Conservation (phyloP, 2,888 invertebrate species). For the Daptonema setosum region DNA sequence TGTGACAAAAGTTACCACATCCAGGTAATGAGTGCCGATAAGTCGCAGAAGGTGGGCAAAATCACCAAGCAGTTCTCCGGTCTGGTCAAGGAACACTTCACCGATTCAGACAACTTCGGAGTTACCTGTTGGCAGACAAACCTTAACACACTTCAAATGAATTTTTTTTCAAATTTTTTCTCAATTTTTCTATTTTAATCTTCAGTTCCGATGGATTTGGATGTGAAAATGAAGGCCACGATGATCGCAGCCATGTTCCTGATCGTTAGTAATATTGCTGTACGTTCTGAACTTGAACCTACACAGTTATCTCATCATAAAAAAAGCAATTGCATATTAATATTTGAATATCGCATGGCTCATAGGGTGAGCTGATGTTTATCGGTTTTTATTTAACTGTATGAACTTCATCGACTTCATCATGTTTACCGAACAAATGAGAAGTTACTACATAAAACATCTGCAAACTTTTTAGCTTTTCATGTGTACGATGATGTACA, state of each 20-base stretch:
- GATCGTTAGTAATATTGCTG: not conserved
- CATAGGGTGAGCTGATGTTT: no score
- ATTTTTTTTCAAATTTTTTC: not conserved
- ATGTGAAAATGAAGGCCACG: conserved; percentile 6
- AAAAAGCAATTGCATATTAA: not conserved
- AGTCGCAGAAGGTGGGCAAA: conserved; percentile 44
- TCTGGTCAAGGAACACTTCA: conserved; percentile 53
- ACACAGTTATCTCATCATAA: no score
- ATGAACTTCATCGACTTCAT: no score
- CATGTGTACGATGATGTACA: no score
- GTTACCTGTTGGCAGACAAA: conserved; percentile 39
- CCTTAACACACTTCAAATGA: not conserved
- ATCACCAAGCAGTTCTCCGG: conserved; percentile 79
- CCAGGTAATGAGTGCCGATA: no score
- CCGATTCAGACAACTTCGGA: conserved; percentile 67
- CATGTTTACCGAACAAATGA: no score
- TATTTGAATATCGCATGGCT: not conserved
- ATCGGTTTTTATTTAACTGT: no score
- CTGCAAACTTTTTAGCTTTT: no score
- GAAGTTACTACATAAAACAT: no score
- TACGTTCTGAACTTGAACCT: not conserved
- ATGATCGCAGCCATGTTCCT: conserved; percentile 5
- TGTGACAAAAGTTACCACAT: no score
- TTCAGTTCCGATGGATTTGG: conserved; percentile 7
- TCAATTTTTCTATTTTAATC: not conserved